A percentile compares a stretch with the other conserved stretches of the same genome.
Conservation (phyloP, 1,140 invertebrate genomes). For the Rhizoglyphus robini region DNA sequence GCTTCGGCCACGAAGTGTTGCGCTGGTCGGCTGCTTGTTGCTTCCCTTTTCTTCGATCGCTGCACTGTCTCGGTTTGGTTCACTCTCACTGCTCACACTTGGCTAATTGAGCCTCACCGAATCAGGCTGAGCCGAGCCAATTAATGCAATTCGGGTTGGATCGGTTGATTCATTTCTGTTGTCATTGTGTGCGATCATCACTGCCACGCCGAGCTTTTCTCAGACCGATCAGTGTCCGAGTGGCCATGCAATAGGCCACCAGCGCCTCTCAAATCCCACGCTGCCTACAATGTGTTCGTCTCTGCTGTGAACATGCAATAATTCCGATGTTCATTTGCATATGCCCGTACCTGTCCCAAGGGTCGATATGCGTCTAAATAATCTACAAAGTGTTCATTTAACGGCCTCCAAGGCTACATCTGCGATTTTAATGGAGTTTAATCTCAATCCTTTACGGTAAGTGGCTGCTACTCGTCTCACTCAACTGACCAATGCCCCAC, state of each 20-base stretch:
- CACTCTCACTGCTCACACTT: no score
- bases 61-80: no score
- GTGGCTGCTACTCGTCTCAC: background rate
- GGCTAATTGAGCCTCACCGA: no score
- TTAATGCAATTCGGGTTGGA: no score
- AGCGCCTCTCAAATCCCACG: no score
- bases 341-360: background rate
- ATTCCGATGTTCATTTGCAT: background rate
- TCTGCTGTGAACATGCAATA: background rate
- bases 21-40: no score
- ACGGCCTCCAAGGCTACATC: background rate
- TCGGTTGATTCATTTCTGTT: no score
- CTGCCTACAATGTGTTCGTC: no score
- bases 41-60: no score
- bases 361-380: background rate
- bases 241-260: background rate
- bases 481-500: background rate
- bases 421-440: background rate
- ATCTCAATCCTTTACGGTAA: background rate
- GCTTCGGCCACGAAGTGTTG: no score
- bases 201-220: background rate
- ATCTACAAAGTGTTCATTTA: background rate
- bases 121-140: no score
- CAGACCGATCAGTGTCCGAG: background rate
- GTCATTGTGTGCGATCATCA: background rate